These are phyloP conservation scores for Malurus elegans DNA, from an alignment of 2,113 vertebrate genomes.

Conservation along the genomic window DNA sequence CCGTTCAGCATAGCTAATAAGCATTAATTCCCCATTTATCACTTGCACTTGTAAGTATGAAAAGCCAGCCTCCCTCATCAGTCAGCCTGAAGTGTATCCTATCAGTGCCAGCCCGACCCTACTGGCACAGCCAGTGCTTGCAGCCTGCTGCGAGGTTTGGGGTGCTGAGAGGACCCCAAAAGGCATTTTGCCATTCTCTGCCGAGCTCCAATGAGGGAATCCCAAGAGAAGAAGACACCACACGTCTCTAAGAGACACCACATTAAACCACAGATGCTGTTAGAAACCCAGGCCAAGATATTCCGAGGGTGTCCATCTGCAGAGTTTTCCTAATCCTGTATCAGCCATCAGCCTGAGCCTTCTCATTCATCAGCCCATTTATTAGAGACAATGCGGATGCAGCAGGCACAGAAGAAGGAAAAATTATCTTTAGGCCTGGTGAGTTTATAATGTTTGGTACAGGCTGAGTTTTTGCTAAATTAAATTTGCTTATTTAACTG, in stretches of 20 bases:
- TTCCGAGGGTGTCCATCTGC: not conserved
- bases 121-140: not conserved
- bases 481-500: not conserved
- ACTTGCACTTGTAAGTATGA: not conserved
- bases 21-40: conserved; percentile 31
- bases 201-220: not conserved
- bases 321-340: not conserved
- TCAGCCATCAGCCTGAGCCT: not conserved
- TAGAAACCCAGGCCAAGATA: not conserved
- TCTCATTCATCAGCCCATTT: not conserved
- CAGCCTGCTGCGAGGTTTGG: not conserved
- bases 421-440: not conserved
- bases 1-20: not conserved
- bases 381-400: not conserved
- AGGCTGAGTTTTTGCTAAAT: not conserved
- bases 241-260: not conserved
- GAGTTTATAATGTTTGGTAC: not conserved
- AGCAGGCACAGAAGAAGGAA: not conserved
- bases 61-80: not conserved
- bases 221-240: not conserved
- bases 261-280: not conserved
- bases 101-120: not conserved
- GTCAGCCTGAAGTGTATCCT: not conserved
- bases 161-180: not conserved
- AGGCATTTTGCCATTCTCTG: not conserved